A percentile compares a stretch with the other conserved stretches of the same genome.
These are phyloP conservation scores for Chromis chromis DNA, from an alignment of 2,797 vertebrate genomes.

Conservation along the genomic window DNA sequence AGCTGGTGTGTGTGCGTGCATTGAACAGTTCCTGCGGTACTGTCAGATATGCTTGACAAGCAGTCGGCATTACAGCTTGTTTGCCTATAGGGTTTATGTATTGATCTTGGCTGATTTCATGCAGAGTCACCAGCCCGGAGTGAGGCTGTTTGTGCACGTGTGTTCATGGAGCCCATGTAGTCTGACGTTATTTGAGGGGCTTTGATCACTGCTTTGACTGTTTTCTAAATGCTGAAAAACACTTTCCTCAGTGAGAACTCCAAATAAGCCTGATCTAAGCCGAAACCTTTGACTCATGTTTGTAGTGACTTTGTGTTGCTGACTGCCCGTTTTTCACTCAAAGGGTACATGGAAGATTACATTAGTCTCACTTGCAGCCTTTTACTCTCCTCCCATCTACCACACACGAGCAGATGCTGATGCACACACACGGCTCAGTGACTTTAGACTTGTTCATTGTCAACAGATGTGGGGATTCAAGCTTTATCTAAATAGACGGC, in stretches of 20 bases:
- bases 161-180: conserved; percentile 16
- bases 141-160: conserved; percentile 20
- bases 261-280: conserved; percentile 20
- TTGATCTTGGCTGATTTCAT: conserved; percentile 55
- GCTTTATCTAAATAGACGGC: neutral
- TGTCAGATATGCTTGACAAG: conserved; percentile 36
- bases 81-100: conserved; percentile 43
- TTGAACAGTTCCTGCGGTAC: conserved; percentile 23
- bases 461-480: conserved; percentile 12
- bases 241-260: conserved; percentile 17
- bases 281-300: conserved; percentile 25
- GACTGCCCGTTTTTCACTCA: conserved; percentile 30
- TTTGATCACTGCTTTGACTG: conserved; percentile 26
- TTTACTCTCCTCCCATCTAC: conserved; percentile 3
- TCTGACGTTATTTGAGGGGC: conserved; percentile 16
- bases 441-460: neutral
- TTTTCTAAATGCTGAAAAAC: conserved; percentile 37
- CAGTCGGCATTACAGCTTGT: conserved; percentile 37
- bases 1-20: neutral
- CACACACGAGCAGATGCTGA: neutral
- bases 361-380: conserved; percentile 30
- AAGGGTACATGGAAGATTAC: conserved; percentile 28
- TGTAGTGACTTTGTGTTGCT: conserved; percentile 44
- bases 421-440: neutral
- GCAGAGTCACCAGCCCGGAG: conserved; percentile 50